Percentiles rank a stretch among this genome's conserved stretches.
phyloP scores from a whole-genome alignment of 2,888 invertebrate genomes.

The Lycaena phlaeas region DNA sequence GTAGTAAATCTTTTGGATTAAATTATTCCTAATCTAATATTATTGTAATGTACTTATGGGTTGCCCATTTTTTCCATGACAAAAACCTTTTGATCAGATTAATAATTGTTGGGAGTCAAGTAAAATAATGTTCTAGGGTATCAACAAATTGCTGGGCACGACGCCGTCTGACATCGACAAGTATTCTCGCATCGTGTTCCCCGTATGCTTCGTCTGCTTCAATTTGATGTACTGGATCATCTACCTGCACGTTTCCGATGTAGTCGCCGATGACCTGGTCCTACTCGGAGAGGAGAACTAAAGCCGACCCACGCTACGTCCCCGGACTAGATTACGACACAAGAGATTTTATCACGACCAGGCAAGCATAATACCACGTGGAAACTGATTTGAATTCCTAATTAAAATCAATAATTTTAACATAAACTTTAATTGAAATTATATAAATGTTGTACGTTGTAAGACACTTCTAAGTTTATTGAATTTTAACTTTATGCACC shows the following conservation, averaged over 20 bases:
- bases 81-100: too few species aligned
- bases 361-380: too few species aligned
- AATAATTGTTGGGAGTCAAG: conserved; percentile 28
- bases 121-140: conserved; percentile 72
- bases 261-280: conserved; percentile 93
- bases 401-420: not conserved
- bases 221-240: conserved; percentile 99
- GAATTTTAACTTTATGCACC: conserved; percentile 6
- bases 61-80: too few species aligned
- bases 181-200: conserved; percentile 98
- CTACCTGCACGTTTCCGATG: conserved; percentile 95
- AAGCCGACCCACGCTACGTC: conserved; percentile 6
- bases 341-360: too few species aligned
- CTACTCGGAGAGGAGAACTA: conserved; percentile 75
- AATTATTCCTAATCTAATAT: too few species aligned
- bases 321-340: too few species aligned
- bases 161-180: conserved; percentile 99
- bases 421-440: not conserved
- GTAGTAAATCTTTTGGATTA: too few species aligned
- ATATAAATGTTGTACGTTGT: conserved; percentile 5
- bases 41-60: too few species aligned
- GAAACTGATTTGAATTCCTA: too few species aligned
- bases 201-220: conserved; percentile 98
- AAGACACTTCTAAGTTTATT: not conserved
- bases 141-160: conserved; percentile 91